These are phyloP conservation scores for Aplochiton taeniatus DNA, from an alignment of 2,797 vertebrate species.

Conservation along the genomic window DNA sequence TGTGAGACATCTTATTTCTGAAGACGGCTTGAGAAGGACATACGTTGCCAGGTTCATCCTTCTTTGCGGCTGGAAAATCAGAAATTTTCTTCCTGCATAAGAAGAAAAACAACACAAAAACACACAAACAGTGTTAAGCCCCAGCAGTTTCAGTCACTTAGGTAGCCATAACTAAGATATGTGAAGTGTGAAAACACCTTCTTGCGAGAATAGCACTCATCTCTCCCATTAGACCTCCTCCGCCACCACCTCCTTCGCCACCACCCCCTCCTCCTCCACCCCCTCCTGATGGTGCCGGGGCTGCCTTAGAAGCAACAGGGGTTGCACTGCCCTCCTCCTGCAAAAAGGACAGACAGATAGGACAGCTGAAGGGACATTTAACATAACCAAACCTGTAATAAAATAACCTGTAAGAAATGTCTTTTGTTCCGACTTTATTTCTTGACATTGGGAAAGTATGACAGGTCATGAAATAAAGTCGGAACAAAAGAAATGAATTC, in stretches of 20 bases:
- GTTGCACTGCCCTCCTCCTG: slow-evolving; percentile 68
- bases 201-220: slow-evolving; percentile 88
- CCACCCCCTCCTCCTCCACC: slow-evolving; percentile 55
- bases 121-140: slow-evolving; percentile 1
- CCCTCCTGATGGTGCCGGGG: slow-evolving; percentile 43
- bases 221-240: slow-evolving; percentile 84
- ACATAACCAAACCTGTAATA: no score
- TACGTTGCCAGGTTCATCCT: slow-evolving; percentile 56
- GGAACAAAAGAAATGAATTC: no score
- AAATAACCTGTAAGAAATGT: no score
- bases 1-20: neutral
- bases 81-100: slow-evolving; percentile 66
- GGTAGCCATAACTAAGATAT: neutral
- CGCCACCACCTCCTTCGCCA: slow-evolving; percentile 60
- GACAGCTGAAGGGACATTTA: no score
- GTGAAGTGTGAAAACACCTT: slow-evolving; percentile 67
- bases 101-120: neutral
- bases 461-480: no score
- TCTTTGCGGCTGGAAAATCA: slow-evolving; percentile 58
- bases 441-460: no score
- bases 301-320: slow-evolving; percentile 54
- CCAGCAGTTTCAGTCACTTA: neutral
- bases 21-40: slow-evolving; percentile 18
- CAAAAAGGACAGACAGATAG: slow-evolving; percentile 6
- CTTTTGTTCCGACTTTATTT: no score